Conservation (phyloP, 92 coral and sea anemone genomes). For the Epizoanthus stellaris region DNA sequence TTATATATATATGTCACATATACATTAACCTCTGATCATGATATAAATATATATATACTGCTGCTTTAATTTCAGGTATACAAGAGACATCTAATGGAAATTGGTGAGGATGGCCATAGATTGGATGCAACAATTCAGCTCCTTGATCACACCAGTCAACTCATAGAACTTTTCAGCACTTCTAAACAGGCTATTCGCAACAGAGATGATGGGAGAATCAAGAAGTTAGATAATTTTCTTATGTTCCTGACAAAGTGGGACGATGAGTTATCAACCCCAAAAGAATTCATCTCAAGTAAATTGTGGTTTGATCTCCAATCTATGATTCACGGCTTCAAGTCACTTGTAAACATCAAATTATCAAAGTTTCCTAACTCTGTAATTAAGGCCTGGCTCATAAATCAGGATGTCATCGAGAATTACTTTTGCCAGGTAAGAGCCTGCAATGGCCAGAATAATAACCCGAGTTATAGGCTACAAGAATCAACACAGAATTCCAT, state of each 20-base stretch:
- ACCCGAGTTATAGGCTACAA: slow-evolving; percentile 49
- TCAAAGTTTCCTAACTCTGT: slow-evolving; percentile 25
- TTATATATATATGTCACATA: no score
- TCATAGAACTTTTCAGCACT: slow-evolving; percentile 28
- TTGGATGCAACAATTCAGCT: slow-evolving; percentile 31
- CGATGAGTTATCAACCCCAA: slow-evolving; percentile 16
- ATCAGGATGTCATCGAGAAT: slow-evolving; percentile 59
- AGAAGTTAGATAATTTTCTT: slow-evolving; percentile 18
- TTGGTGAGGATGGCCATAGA: slow-evolving; percentile 51
- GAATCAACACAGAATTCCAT: slow-evolving; percentile 56
- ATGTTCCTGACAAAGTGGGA: slow-evolving; percentile 29
- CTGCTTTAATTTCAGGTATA: no score
- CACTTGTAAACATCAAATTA: slow-evolving; percentile 36
- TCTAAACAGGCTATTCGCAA: slow-evolving; percentile 7
- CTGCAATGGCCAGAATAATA: slow-evolving; percentile 54
- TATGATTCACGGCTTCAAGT: slow-evolving; percentile 47
- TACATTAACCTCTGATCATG: no score
- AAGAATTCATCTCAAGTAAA: slow-evolving; percentile 49
- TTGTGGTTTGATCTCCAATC: slow-evolving; percentile 59
- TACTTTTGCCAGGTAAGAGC: slow-evolving; percentile 24
- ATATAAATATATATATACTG: no score
- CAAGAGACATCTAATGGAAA: slow-evolving; percentile 26
- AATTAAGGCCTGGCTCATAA: slow-evolving; percentile 50
- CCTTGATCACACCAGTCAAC: slow-evolving; percentile 30
- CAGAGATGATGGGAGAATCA: slow-evolving; percentile 31